These are phyloP conservation scores for Diadophis punctatus DNA, from an alignment of 2,113 vertebrate genomes.

Conservation along the genomic window DNA sequence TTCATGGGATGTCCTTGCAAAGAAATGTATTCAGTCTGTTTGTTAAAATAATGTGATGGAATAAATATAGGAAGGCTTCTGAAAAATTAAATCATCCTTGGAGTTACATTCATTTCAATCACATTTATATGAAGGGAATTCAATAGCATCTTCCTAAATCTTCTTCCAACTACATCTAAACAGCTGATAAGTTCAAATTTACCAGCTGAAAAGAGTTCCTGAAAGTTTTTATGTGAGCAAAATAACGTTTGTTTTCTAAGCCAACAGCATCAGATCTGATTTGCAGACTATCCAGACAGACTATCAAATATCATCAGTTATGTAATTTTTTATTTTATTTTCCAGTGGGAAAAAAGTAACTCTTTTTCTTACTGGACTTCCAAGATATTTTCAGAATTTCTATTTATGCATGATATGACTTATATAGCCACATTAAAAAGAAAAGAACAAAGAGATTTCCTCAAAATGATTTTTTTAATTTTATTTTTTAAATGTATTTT, in stretches of 20 bases:
- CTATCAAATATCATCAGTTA: neutral
- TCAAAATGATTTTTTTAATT: neutral
- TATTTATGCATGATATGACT: neutral
- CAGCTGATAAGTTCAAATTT: neutral
- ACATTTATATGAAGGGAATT: neutral
- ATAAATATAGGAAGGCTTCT: neutral
- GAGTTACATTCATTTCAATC: neutral
- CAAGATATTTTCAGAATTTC: neutral
- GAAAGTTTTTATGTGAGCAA: neutral
- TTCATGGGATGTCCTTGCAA: neutral
- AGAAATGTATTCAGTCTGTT: neutral
- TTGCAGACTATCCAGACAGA: neutral
- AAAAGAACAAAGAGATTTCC: neutral
- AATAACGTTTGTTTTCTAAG: neutral
- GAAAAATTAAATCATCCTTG: neutral
- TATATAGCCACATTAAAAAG: neutral
- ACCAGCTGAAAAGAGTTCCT: neutral
- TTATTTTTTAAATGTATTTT: too few species aligned
- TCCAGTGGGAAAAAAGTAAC: neutral
- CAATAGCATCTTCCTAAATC: neutral
- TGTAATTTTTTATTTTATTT: neutral
- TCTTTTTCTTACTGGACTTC: neutral
- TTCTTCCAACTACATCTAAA: neutral
- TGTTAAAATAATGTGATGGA: neutral
- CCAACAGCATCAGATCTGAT: neutral